Percentiles rank a stretch among this genome's conserved stretches.
Conservation (phyloP, 2,888 invertebrate genomes). For the Incurvaria masculella region DNA sequence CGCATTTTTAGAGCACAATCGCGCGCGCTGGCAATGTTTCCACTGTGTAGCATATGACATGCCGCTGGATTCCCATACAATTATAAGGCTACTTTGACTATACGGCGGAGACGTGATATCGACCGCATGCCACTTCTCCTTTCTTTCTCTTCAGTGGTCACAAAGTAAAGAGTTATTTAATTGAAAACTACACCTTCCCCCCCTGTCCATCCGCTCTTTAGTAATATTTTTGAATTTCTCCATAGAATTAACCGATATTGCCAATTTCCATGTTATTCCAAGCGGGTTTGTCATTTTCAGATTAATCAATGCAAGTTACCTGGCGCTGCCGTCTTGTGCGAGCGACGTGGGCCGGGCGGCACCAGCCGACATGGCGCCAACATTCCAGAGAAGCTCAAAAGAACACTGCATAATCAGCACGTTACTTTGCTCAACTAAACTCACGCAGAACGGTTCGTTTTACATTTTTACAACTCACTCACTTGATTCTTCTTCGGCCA, state of each 20-base stretch:
- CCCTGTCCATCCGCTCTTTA: not conserved
- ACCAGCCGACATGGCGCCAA: conserved; percentile 34
- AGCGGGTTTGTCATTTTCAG: conserved; percentile 24
- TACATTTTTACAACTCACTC: no score
- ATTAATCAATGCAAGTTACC: conserved; percentile 55
- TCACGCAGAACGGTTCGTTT: conserved; percentile 86
- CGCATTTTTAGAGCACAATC: no score
- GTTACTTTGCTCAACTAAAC: conserved; percentile 90
- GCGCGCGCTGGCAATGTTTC: no score
- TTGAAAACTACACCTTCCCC: not conserved
- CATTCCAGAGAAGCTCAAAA: conserved; percentile 77
- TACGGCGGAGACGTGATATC: no score
- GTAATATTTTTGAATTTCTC: not conserved
- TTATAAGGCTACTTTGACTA: no score
- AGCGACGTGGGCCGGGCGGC: conserved; percentile 55
- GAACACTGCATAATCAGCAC: conserved; percentile 82
- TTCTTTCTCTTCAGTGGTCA: not conserved
- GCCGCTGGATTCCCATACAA: no score
- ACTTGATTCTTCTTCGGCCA: no score
- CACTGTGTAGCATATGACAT: no score
- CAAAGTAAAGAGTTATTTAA: not conserved
- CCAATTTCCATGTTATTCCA: not conserved
- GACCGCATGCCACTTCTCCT: no score
- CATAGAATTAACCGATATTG: not conserved
- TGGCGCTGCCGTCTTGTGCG: conserved; percentile 61